Conservation (phyloP, 2,113 vertebrate species). For the Otocyon megalotis region DNA sequence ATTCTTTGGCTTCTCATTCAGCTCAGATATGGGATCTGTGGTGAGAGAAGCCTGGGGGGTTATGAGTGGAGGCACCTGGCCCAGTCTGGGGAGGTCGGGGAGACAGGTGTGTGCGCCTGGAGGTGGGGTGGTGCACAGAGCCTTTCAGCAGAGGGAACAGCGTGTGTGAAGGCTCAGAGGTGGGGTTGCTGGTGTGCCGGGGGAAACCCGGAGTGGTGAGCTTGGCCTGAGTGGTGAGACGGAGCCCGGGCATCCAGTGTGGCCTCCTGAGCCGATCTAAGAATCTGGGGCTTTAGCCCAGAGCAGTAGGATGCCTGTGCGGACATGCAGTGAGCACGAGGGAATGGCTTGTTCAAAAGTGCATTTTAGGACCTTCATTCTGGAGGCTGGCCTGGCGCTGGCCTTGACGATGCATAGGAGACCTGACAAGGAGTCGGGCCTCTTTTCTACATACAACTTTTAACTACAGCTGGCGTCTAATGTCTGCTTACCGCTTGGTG, state of each 20-base stretch:
- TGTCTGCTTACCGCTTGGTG: too few relatives aligned
- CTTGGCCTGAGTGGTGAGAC: neutral
- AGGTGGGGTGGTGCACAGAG: fast-evolving
- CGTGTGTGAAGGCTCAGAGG: neutral
- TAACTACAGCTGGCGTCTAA: fast-evolving
- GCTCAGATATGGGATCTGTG: neutral
- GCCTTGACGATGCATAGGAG: fast-evolving
- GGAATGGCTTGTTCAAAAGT: neutral
- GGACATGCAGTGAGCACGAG: neutral
- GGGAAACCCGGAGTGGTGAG: fast-evolving
- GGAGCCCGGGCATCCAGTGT: fast-evolving
- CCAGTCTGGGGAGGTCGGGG: neutral
- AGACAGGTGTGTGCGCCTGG: neutral
- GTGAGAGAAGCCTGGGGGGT: neutral
- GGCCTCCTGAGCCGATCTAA: neutral
- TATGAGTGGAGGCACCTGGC: neutral
- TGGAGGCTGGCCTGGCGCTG: neutral
- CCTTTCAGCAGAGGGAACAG: neutral
- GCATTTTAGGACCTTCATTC: neutral
- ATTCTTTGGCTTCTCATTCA: neutral
- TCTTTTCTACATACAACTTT: fast-evolving
- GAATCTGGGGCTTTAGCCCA: neutral
- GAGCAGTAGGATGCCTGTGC: neutral
- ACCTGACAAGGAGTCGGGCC: neutral
- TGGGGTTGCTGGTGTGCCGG: fast-evolving